Conservation (phyloP, 92 coral and sea anemone species). For the Bergia sp. region DNA sequence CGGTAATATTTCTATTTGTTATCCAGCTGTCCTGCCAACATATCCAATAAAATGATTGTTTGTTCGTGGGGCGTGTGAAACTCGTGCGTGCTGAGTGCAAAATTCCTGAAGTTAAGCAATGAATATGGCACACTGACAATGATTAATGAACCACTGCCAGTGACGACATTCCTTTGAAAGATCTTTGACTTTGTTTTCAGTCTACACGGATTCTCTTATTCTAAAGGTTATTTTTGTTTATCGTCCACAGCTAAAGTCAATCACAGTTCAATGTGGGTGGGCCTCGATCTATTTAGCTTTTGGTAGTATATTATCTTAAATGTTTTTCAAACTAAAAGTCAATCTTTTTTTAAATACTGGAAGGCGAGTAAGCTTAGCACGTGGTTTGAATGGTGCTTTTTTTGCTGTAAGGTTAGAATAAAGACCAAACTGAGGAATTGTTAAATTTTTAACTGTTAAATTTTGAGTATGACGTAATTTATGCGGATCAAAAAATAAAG, state of each 20-base stretch:
- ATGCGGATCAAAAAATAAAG: too few relatives aligned
- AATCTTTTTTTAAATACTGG: too few relatives aligned
- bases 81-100: neutral
- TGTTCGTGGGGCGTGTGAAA: too few relatives aligned
- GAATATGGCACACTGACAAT: neutral
- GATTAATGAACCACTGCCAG: neutral
- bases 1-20: neutral
- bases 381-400: too few relatives aligned
- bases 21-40: neutral
- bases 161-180: neutral
- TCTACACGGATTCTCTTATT: neutral
- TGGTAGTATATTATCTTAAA: too few relatives aligned
- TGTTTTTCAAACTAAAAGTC: too few relatives aligned
- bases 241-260: neutral
- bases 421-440: too few relatives aligned
- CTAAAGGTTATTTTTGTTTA: neutral
- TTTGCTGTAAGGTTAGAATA: too few relatives aligned
- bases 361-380: too few relatives aligned
- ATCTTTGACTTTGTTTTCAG: neutral
- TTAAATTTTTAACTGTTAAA: too few relatives aligned
- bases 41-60: constrained; percentile 2
- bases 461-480: too few relatives aligned
- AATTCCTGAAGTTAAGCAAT: neutral
- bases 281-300: neutral
- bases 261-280: constrained; percentile 5